These are phyloP conservation scores for Sinotaia quadrata DNA, from an alignment of 2,888 invertebrate species.

Conservation along the genomic window DNA sequence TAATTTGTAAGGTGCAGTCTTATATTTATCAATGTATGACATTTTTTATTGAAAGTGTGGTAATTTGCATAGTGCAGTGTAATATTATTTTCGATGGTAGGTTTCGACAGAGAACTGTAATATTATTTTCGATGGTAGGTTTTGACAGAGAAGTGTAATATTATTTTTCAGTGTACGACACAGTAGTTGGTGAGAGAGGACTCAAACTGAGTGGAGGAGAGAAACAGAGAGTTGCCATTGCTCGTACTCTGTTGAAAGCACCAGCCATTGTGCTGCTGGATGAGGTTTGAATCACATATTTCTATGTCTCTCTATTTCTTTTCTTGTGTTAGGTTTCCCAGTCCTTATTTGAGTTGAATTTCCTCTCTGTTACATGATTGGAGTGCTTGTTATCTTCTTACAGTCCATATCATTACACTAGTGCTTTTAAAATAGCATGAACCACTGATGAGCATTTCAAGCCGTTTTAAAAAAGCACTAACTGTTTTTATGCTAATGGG, in stretches of 20 bases:
- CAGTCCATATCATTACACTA: no score
- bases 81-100: slow-evolving; percentile 1
- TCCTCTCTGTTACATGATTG: no score
- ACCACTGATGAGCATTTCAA: no score
- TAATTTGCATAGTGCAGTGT: neutral
- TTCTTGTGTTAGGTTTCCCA: no score
- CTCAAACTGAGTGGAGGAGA: slow-evolving; percentile 96
- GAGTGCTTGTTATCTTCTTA: no score
- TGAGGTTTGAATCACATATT: slow-evolving; percentile 78
- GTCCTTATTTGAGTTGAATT: no score
- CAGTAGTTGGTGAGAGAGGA: slow-evolving; percentile 91
- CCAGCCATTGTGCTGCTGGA: slow-evolving; percentile 92
- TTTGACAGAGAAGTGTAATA: neutral
- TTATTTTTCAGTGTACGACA: slow-evolving; percentile 70
- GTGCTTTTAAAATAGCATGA: no score
- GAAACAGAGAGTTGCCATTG: slow-evolving; percentile 97
- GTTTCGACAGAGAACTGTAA: neutral
- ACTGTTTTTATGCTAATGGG: no score
- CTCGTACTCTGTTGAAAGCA: slow-evolving; percentile 92
- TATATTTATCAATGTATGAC: neutral
- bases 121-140: neutral
- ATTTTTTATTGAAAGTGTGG: neutral
- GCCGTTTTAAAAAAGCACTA: no score
- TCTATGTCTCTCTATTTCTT: neutral
- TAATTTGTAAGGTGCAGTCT: neutral